Conservation (phyloP, 2,113 vertebrate species). For the Bufo gargarizans region DNA sequence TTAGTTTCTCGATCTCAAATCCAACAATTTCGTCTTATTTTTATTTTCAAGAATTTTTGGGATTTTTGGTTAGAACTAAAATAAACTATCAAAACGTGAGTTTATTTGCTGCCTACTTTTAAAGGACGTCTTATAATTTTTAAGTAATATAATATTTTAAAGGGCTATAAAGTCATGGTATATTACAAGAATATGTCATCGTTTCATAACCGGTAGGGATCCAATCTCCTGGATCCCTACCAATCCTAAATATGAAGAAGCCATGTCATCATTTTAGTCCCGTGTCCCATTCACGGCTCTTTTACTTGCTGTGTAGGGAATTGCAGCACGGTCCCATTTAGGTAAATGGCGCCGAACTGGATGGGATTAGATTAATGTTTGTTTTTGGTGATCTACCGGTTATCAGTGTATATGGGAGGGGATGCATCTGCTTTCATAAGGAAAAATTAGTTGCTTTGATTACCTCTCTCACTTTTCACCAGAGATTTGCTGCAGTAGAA, state of each 20-base stretch:
- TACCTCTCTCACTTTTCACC: neutral
- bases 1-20: neutral
- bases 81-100: neutral
- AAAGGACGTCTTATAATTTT: neutral
- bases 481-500: neutral
- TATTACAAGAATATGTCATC: neutral
- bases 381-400: neutral
- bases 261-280: no score
- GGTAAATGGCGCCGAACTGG: no score
- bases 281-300: no score
- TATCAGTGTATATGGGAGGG: neutral
- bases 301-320: no score
- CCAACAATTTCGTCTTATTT: neutral
- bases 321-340: no score
- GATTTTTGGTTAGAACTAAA: constrained; percentile 17
- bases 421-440: neutral
- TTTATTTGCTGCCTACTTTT: neutral
- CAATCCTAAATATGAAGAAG: no score
- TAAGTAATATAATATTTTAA: neutral
- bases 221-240: no score
- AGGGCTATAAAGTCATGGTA: neutral
- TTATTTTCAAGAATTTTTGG: neutral
- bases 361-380: no score
- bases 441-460: neutral
- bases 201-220: neutral